phyloP scores from a whole-genome alignment of 2,888 invertebrate species.

The Steinernema hermaphroditum region DNA sequence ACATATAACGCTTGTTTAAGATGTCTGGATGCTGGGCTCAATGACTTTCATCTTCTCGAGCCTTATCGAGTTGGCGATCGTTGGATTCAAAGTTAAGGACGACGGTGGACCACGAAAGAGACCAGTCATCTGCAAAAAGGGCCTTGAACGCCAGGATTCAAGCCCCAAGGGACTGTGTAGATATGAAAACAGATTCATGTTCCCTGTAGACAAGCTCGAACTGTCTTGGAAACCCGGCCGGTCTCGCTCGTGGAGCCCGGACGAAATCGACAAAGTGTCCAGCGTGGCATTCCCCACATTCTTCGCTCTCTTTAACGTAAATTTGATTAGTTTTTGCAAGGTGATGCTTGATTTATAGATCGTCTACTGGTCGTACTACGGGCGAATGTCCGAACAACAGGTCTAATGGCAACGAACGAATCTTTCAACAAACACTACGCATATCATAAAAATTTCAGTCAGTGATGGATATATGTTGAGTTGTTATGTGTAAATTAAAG shows the following conservation, averaged over 20 bases:
- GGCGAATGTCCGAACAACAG: not conserved
- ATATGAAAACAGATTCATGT: constrained; percentile 61
- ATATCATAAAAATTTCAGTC: constrained; percentile 16
- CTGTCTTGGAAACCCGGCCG: constrained; percentile 37
- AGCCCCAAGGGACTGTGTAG: constrained; percentile 53
- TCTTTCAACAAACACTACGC: not conserved
- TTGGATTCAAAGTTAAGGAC: constrained; percentile 62
- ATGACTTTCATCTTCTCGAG: constrained; percentile 65
- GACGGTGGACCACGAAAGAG: constrained; percentile 52
- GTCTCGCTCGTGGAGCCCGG: constrained; percentile 53
- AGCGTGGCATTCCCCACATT: constrained; percentile 62
- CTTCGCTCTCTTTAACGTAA: constrained; percentile 66
- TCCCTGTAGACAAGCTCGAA: constrained; percentile 47
- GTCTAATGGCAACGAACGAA: not conserved
- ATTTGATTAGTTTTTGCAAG: constrained; percentile 30
- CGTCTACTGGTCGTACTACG: constrained; percentile 63
- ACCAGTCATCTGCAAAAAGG: constrained; percentile 47
- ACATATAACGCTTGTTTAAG: constrained; percentile 38
- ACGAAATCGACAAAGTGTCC: constrained; percentile 59
- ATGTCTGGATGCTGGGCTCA: constrained; percentile 66
- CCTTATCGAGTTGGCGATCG: constrained; percentile 63
- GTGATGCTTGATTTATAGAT: constrained; percentile 52
- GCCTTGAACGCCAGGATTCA: constrained; percentile 36
- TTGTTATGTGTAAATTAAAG: too few species aligned
- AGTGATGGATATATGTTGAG: too few species aligned